These are phyloP conservation scores for Anolis apletophallus DNA, from an alignment of 2,797 vertebrate genomes.

Conservation along the genomic window DNA sequence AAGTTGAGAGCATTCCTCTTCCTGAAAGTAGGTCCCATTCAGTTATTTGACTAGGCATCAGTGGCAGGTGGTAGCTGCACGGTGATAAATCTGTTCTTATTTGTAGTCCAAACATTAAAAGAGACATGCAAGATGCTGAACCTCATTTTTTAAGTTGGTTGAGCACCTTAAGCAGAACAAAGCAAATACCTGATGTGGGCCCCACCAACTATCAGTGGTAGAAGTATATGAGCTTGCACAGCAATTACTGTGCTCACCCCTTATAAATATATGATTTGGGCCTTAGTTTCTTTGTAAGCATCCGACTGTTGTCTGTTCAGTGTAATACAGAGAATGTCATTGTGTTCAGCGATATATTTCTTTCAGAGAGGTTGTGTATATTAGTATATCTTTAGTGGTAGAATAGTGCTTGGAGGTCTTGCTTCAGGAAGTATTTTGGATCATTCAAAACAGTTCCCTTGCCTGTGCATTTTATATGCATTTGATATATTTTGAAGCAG, in stretches of 20 bases:
- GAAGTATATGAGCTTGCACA: not conserved
- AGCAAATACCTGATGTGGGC: no score
- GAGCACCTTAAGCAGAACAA: no score
- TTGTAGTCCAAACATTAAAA: no score
- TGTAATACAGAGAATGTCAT: not conserved
- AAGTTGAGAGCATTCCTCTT: not conserved
- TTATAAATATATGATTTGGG: not conserved
- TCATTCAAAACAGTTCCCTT: constrained; percentile 17
- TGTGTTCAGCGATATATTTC: not conserved
- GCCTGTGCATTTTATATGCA: not conserved
- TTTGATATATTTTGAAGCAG: not conserved
- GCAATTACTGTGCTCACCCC: not conserved
- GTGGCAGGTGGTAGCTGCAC: no score
- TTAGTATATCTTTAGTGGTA: not conserved
- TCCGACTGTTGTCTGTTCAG: not conserved
- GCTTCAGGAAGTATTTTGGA: not conserved
- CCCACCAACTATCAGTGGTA: not conserved
- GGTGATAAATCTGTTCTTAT: no score
- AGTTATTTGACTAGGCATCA: not conserved
- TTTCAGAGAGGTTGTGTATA: not conserved
- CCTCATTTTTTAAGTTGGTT: no score
- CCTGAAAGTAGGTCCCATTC: not conserved
- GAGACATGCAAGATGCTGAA: no score
- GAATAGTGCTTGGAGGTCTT: not conserved
- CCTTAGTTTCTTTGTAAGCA: not conserved